Evolutionary conservation across 1,140 invertebrate genomes (phyloP).

Genomic region (Cotesia vestalis): DNA sequence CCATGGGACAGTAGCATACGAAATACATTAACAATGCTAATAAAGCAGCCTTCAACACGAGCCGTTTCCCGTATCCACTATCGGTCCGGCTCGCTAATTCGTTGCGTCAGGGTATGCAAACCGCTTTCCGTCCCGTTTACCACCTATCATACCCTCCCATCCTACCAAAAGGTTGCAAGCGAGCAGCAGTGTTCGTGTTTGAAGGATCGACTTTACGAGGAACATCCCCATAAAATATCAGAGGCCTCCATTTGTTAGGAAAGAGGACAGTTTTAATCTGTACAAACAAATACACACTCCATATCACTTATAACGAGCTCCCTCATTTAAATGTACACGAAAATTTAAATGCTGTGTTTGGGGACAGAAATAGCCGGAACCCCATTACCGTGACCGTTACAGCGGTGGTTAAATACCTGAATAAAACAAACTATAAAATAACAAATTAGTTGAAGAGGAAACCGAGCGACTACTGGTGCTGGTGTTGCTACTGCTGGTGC

Average conservation of each 20-base stretch:
- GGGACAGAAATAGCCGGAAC: not conserved
- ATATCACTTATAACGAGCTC: too few species aligned
- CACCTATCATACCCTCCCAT: slow-evolving; percentile 29
- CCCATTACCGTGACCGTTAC: not conserved
- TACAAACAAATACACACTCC: too few species aligned
- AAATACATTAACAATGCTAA: slow-evolving; percentile 49
- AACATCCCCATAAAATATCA: slow-evolving; percentile 32
- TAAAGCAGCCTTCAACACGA: slow-evolving; percentile 44
- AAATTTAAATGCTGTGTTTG: too few species aligned
- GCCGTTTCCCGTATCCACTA: slow-evolving; percentile 43
- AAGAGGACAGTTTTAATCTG: too few species aligned
- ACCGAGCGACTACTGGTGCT: not conserved
- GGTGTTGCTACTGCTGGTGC: too few species aligned
- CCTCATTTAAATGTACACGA: too few species aligned
- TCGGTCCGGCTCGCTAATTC: slow-evolving; percentile 44
- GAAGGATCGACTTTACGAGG: slow-evolving; percentile 41
- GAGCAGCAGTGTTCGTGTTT: slow-evolving; percentile 29
- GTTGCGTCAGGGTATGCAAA: slow-evolving; percentile 38
- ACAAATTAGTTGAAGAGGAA: not conserved
- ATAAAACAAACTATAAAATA: too few species aligned
- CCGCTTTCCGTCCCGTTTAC: slow-evolving; percentile 42
- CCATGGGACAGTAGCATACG: slow-evolving; percentile 26
- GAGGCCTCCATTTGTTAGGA: not conserved
- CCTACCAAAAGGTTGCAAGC: too few species aligned
- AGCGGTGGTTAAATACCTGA: too few species aligned